These are phyloP conservation scores for Oryctolagus cuniculus DNA, from an alignment of 2,113 vertebrate species.

Conservation along the genomic window DNA sequence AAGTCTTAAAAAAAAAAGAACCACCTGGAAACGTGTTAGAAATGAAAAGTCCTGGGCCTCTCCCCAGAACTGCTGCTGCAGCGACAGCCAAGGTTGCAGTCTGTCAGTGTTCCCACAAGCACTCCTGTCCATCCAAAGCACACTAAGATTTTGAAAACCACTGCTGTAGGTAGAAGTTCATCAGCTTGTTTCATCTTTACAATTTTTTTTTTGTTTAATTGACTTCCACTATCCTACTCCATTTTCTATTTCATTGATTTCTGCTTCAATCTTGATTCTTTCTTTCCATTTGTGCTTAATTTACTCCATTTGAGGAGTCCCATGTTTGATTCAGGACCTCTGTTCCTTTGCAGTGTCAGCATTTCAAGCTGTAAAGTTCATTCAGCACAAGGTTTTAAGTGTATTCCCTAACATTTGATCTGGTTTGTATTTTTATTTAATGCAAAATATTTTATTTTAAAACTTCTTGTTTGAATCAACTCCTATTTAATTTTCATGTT, in stretches of 20 bases:
- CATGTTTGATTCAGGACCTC: constrained; percentile 13
- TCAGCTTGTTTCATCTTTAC: background rate
- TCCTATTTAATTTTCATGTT: background rate
- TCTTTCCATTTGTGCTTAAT: background rate
- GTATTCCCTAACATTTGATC: background rate
- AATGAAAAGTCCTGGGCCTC: background rate
- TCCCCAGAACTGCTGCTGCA: background rate
- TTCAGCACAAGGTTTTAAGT: background rate
- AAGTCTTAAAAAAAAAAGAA: background rate
- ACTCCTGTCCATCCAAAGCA: background rate
- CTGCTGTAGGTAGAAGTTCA: background rate
- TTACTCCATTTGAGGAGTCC: background rate
- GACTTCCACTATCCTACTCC: background rate
- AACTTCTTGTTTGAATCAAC: background rate
- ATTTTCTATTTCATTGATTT: background rate
- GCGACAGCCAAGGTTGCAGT: background rate
- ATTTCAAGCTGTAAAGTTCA: background rate
- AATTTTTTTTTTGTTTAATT: background rate
- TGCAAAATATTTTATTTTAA: constrained; percentile 12
- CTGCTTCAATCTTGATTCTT: background rate
- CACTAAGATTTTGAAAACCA: background rate
- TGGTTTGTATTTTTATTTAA: constrained; percentile 20
- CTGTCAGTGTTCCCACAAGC: background rate
- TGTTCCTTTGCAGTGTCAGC: background rate
- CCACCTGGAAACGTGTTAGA: background rate